Percentiles rank a stretch among this genome's conserved stretches.
Conservation (phyloP, 2,888 invertebrate species). For the Pristionchus japonicus region DNA sequence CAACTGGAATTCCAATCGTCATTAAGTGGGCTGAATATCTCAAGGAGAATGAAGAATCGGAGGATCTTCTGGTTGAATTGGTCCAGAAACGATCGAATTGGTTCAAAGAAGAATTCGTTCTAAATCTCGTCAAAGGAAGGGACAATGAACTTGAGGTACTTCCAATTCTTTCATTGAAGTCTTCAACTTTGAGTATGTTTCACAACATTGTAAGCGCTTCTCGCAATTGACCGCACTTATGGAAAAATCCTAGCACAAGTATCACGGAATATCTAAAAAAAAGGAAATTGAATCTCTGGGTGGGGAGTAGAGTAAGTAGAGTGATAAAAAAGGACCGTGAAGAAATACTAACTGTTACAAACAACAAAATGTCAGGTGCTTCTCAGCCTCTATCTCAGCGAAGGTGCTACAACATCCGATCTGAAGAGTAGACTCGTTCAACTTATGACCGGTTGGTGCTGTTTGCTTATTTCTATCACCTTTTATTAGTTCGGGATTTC, state of each 20-base stretch:
- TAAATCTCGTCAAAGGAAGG: not conserved
- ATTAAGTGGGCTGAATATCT: not conserved
- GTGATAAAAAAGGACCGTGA: no score
- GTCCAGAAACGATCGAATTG: not conserved
- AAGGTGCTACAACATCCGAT: not conserved
- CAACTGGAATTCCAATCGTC: not conserved
- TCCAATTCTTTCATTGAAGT: no score
- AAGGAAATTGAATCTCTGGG: no score
- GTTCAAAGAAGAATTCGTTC: not conserved
- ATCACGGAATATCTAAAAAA: no score
- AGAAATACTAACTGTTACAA: no score
- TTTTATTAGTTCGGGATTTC: not conserved
- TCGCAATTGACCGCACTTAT: no score
- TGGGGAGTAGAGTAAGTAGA: no score
- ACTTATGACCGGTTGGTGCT: not conserved
- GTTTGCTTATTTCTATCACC: no score
- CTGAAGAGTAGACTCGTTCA: not conserved
- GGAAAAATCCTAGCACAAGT: no score
- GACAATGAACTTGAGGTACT: not conserved
- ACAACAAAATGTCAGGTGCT: not conserved
- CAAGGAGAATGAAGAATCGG: not conserved
- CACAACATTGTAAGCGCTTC: no score
- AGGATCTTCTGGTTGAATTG: not conserved
- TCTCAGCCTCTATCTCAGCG: not conserved
- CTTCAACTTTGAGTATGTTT: no score